Conservation (phyloP, 2,888 invertebrate genomes). For the Venusia cambrica region DNA sequence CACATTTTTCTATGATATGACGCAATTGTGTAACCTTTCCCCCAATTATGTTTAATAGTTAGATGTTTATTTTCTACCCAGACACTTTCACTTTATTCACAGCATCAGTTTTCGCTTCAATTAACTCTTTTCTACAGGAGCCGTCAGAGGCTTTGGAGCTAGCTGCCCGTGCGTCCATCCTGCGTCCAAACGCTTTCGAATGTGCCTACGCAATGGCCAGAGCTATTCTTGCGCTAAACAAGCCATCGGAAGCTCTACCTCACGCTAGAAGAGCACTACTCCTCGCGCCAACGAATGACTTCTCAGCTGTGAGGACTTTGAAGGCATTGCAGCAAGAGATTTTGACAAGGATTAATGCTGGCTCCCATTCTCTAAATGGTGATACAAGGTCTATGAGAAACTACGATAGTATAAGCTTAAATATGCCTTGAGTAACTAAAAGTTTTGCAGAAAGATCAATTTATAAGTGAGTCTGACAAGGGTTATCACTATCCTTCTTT, state of each 20-base stretch:
- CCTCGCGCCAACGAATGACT: conserved; percentile 86
- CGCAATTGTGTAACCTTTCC: too few species aligned
- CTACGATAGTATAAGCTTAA: conserved; percentile 74
- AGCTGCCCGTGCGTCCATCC: conserved; percentile 91
- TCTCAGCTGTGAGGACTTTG: conserved; percentile 87
- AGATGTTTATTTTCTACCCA: too few species aligned
- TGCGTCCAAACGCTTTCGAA: conserved; percentile 94
- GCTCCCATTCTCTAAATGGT: conserved; percentile 60
- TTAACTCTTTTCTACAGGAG: conserved; percentile 83
- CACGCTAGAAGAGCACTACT: conserved; percentile 91
- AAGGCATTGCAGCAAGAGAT: conserved; percentile 88
- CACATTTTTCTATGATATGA: too few species aligned
- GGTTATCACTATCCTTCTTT: conserved; percentile 72
- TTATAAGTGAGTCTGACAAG: conserved; percentile 84
- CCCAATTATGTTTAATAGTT: too few species aligned
- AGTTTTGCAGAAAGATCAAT: too few species aligned
- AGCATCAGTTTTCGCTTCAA: too few species aligned
- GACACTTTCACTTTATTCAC: too few species aligned
- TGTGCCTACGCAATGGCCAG: conserved; percentile 95
- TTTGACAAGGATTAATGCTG: conserved; percentile 72
- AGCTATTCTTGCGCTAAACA: conserved; percentile 89
- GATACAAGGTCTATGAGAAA: conserved; percentile 67
- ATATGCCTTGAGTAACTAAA: conserved; percentile 74
- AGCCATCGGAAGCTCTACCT: conserved; percentile 87
- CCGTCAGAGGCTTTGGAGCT: conserved; percentile 92